Percentiles rank a stretch among this genome's conserved stretches.
Conservation (phyloP, 2,888 invertebrate species). For the Drosophila ezoana region DNA sequence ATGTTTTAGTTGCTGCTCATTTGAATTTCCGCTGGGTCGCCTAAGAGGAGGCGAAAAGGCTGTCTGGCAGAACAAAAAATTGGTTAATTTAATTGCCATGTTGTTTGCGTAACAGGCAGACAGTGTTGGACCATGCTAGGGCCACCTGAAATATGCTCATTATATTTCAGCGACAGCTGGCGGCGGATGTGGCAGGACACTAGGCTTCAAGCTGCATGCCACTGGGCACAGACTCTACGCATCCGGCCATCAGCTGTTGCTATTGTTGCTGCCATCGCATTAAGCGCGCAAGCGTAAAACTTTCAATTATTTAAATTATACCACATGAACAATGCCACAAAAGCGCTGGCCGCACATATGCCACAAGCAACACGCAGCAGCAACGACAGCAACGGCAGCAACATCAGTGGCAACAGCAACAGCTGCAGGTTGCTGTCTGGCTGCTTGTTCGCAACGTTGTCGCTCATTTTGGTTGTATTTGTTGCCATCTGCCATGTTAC, state of each 20-base stretch:
- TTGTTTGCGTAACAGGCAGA: slow-evolving; percentile 41
- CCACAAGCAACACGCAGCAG: slow-evolving; percentile 44
- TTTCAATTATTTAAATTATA: slow-evolving; percentile 84
- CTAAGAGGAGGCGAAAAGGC: not conserved
- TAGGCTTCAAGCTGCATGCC: slow-evolving; percentile 13
- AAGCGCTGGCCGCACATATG: slow-evolving; percentile 67
- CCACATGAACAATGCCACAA: slow-evolving; percentile 82
- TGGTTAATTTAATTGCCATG: slow-evolving; percentile 82
- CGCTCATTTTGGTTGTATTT: slow-evolving; percentile 24
- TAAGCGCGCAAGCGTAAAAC: slow-evolving; percentile 80
- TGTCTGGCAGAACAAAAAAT: slow-evolving; percentile 58
- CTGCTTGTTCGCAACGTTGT: slow-evolving; percentile 56
- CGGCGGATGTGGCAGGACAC: slow-evolving; percentile 28
- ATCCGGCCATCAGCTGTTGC: slow-evolving; percentile 46
- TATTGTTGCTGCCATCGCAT: slow-evolving; percentile 44
- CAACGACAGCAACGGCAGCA: slow-evolving; percentile 23
- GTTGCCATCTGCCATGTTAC: slow-evolving; percentile 67
- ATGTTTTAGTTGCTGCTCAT: slow-evolving; percentile 61
- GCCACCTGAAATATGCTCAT: slow-evolving; percentile 65
- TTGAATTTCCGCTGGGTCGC: slow-evolving; percentile 52
- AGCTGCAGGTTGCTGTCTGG: slow-evolving; percentile 68
- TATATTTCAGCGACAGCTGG: slow-evolving; percentile 56
- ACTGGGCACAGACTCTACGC: slow-evolving; percentile 17
- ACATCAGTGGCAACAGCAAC: slow-evolving; percentile 34
- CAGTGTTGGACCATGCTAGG: slow-evolving; percentile 5